Evolutionary conservation across 2,888 invertebrate species (phyloP).

Genomic region (Molorchus minor): DNA sequence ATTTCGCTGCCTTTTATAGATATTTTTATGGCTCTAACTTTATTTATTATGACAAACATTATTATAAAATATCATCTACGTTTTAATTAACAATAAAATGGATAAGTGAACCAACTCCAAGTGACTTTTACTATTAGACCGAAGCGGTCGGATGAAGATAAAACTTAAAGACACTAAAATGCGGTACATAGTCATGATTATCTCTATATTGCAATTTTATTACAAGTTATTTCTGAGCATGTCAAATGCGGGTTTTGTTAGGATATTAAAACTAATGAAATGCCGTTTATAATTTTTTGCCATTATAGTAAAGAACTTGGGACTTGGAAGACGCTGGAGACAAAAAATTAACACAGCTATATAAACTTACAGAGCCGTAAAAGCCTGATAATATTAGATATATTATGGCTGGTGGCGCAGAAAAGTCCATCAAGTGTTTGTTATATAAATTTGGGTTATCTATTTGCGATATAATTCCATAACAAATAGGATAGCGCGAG

Average conservation of each 20-base stretch:
- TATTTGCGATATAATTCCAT: no score
- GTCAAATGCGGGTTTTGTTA: conserved; percentile 8
- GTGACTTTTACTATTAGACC: conserved; percentile 13
- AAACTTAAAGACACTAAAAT: conserved; percentile 9
- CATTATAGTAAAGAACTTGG: neutral
- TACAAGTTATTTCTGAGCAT: conserved; percentile 12
- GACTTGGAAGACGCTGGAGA: no score
- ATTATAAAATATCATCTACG: conserved; percentile 11
- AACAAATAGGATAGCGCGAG: no score
- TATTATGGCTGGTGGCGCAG: no score
- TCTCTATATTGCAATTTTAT: conserved; percentile 31
- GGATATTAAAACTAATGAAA: conserved; percentile 25
- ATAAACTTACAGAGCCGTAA: no score
- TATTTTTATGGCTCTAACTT: neutral
- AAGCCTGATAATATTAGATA: no score
- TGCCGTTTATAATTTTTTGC: conserved; percentile 22
- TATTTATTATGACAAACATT: neutral
- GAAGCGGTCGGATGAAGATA: neutral
- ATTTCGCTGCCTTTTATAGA: neutral
- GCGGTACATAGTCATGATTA: neutral
- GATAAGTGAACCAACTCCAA: conserved; percentile 6
- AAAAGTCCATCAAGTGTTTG: no score
- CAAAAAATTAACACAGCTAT: no score
- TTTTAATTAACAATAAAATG: conserved; percentile 20
- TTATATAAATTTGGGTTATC: no score